Base-by-base conservation (phyloP, 2,888 invertebrate genomes). In the Agriopis aurantiaria region DNA sequence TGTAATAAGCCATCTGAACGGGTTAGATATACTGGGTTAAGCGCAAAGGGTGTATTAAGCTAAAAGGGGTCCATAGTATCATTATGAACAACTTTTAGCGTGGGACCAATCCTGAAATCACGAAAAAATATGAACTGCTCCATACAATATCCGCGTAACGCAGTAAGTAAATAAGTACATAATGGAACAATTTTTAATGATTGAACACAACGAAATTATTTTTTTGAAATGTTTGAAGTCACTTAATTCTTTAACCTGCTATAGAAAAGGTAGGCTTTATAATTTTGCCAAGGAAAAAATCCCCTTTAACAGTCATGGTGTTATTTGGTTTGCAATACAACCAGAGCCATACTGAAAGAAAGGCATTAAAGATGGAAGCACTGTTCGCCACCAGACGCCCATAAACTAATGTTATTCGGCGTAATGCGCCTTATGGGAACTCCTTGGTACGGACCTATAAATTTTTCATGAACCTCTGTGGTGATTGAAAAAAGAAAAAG, bases 391-490 rank as follows among this genome's bases (percentile, higher is more conserved):
- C 74, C 71, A 75, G 69, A 68, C 67, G 72, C 83, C 86, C 80
- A 81, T 92, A 91, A 92, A 91, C 88, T 91, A 91, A 92, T 91
- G 88, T 89, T 90, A 91, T 91, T 91, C 90, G 83, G 51, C 85
- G 85, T 88, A 87, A 88, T 88, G 85, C 85, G 88, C 85, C 88
- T 86, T 83, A 83, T 79, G 89, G 87, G 86, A 84, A 81, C 83
- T 74, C 70, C 74, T 75, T 82, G 80, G 78, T 80, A 79, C 76
- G 74, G 71, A 71, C 80, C 82, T 84, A 93, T 93, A 92, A 86
- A 93, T 93, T 89, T 93, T 92, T 93, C 93, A 93, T 93, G 93
- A 92, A 88, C 83, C 84, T 80, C 82, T 82, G 85, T 85, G 88
- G 86, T 87, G 90, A 93, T 93, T 92, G 92, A 92, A 91, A 90